Evolutionary conservation across 2,113 vertebrate genomes (phyloP), one percentile per base, ranked within the genome.

Genomic region (Willisornis vidua): DNA sequence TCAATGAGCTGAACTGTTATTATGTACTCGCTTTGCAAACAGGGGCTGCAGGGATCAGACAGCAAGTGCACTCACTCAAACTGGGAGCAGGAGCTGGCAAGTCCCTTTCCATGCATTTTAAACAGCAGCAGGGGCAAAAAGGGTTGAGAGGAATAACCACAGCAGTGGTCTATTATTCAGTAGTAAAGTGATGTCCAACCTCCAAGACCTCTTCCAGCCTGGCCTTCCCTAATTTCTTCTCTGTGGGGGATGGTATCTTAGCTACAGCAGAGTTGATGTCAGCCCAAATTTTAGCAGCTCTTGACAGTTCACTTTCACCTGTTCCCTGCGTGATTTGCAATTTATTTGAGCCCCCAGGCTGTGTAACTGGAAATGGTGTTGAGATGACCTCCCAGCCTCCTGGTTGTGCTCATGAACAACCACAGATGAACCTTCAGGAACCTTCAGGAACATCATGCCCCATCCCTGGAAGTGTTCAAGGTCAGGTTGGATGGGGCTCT

Each of bases 401-500:
- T 72, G 45, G 33, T 5, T 67, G 46, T 28, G 25, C n/a, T 87
- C 35, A 35, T 52, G 43, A 48, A 4, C 6, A 51, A n/a, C 35
- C 20, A 67, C 48, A 74, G 31, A 33, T 8, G 55, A 67, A 67
- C n/a, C 10, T 74, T n/a, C 28, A n/a, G 12, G 31, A 84, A 14
- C 43, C 23, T 26, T 45, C 18, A 28, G 10, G 37, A 39, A 12
- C 31, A 10, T 37, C 52, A 17, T 39, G 19, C 5, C 6, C 54
- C 24, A 17, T n/a, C 33, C 54, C 28, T 67, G 33, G 52, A 61
- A 22, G 7, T 25, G 39, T 29, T 2, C 39, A 52, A 46, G 24
- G 46, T 4, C 39, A 20, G 28, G 24, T 0, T 67, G 46, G 77
- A 67, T 0, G 0, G 16, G 54, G 28, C 13, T 61, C 59, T 28